These are phyloP conservation scores for Byasa hedistus DNA, from an alignment of 2,888 invertebrate genomes.

Conservation along the genomic window DNA sequence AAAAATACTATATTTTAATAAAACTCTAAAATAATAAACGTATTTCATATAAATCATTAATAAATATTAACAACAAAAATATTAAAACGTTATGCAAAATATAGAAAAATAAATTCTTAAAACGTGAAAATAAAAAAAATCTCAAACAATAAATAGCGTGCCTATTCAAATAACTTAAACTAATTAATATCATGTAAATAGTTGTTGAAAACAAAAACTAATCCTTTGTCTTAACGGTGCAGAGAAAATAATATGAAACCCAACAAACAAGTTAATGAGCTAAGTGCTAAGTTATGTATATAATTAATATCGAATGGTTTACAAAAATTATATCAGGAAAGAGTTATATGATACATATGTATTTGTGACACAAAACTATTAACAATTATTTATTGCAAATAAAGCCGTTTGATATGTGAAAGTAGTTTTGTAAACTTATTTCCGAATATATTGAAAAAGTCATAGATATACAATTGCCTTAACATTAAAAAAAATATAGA, in stretches of 20 bases:
- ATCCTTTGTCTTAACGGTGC: no score
- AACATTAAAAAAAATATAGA: background rate
- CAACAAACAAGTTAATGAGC: background rate
- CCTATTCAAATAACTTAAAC: background rate
- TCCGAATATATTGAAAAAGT: background rate
- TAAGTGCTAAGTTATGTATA: background rate
- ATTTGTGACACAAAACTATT: background rate
- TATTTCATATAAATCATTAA: background rate
- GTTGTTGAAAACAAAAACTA: background rate
- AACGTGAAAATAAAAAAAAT: background rate
- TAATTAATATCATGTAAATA: background rate
- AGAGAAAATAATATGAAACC: background rate
- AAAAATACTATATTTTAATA: no score
- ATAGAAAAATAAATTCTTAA: background rate
- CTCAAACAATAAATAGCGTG: background rate
- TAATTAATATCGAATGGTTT: background rate
- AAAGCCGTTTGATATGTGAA: slow-evolving; percentile 1
- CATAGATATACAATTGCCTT: background rate
- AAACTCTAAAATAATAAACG: background rate
- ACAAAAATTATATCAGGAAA: background rate
- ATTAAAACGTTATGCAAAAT: background rate
- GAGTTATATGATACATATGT: background rate
- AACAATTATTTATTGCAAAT: background rate
- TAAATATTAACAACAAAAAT: background rate
- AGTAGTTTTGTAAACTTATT: background rate